Base-by-base conservation (phyloP, 2,113 vertebrate genomes). In the Trematomus loennbergii region DNA sequence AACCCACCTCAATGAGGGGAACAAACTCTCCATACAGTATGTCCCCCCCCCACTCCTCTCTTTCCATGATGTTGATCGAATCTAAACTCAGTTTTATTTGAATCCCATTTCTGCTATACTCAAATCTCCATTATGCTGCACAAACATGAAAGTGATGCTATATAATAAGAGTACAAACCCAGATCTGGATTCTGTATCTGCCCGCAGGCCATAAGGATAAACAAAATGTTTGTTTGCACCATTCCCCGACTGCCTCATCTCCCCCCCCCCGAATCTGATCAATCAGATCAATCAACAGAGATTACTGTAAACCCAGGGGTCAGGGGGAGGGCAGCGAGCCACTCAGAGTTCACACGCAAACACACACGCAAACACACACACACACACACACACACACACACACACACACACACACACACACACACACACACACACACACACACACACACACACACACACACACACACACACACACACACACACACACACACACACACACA, bases 221-320 rank as follows among this genome's bases (percentile, higher is more conserved):
- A 33, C 6, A 60, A 68, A 68, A 36, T 12, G 20, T 74, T 79
- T 82, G 43, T 84, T 83, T 80, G 46, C 71, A 29, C 77, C 72
- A 74, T 13, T 72, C 59, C 73, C 77, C 46, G 40, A 62, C 60
- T 55, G 75, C 49, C 68, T 72, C 78, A 20, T 73, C 54, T 53
- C 9, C 22, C 18, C 10, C 68, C 15, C 40, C 46, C 18, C 20
- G 86, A 86, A 91, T 78, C 86, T 86, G 90, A 92, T 94, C 92
- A 93, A 91, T 93, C 89, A 92, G 92, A 90, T 92, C 91, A 93
- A 94, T 93, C 90, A 88, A 67, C 88, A 83, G 88, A 86, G 88
- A 90, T 93, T 88, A 94, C 90, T 69, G 87, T 92, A 93, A 91
- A 85, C 87, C 88, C 79, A 50, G 49, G 77, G 93, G 88, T 90